phyloP scores from a whole-genome alignment of 2,888 invertebrate species.

The Mesoligia furuncula region DNA sequence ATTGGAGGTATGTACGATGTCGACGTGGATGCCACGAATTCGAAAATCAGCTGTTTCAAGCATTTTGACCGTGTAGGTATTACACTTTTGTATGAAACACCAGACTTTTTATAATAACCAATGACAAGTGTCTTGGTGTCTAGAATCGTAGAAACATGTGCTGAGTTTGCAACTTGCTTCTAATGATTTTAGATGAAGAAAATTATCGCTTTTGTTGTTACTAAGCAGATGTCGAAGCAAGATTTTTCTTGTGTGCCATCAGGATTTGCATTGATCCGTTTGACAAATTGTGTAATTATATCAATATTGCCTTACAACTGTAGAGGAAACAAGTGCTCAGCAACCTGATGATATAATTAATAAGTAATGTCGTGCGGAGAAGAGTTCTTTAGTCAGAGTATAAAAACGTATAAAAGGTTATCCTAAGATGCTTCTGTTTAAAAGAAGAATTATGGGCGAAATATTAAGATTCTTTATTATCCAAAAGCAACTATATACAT shows the following conservation, averaged over 20 bases:
- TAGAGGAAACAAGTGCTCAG: background rate
- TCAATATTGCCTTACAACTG: background rate
- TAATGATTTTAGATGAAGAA: background rate
- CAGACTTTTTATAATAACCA: no score
- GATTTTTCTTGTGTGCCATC: background rate
- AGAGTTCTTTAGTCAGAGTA: background rate
- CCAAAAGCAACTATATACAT: slow-evolving; percentile 39
- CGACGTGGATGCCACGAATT: background rate
- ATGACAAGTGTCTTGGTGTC: background rate
- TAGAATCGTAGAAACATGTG: background rate
- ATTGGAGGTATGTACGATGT: background rate
- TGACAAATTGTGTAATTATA: background rate
- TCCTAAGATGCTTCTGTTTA: slow-evolving; percentile 9
- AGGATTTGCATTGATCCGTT: background rate
- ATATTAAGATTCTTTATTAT: slow-evolving; percentile 47
- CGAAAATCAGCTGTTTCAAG: background rate
- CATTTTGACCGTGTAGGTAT: background rate
- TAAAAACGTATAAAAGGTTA: slow-evolving; percentile 12
- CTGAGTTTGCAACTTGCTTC: background rate
- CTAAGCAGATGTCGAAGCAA: background rate
- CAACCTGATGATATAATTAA: background rate
- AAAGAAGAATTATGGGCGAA: slow-evolving; percentile 20
- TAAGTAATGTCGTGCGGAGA: background rate
- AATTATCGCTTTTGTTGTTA: no score
- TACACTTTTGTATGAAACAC: background rate